phyloP scores from a whole-genome alignment of 2,888 invertebrate species.

The Synergus laeviventris region DNA sequence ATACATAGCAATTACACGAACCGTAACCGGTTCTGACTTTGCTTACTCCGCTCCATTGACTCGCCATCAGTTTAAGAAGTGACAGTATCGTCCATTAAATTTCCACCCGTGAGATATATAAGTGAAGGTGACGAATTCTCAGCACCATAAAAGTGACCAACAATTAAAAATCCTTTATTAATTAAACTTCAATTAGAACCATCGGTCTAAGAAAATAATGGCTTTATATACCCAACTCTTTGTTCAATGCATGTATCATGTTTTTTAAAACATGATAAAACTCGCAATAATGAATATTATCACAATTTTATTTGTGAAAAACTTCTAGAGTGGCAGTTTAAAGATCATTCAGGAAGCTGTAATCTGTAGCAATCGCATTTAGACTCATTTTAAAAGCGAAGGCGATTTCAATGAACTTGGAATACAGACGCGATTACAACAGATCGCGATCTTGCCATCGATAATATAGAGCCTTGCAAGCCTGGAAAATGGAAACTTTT shows the following conservation, averaged over 20 bases:
- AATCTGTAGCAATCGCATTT: conserved; percentile 11
- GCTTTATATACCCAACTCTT: neutral
- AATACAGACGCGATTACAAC: conserved; percentile 27
- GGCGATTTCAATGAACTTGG: conserved; percentile 34
- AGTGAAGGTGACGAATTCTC: conserved; percentile 14
- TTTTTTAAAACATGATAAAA: too few species aligned
- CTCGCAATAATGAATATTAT: neutral
- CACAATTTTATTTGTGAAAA: too few species aligned
- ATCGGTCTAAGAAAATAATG: neutral
- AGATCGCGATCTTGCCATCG: conserved; percentile 29
- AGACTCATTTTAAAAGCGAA: conserved; percentile 26
- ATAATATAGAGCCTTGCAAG: conserved; percentile 25
- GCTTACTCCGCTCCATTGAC: conserved; percentile 58
- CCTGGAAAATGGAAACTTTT: conserved; percentile 26
- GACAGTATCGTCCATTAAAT: conserved; percentile 44
- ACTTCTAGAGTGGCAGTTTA: too few species aligned
- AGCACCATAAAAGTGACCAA: neutral
- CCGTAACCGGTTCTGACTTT: conserved; percentile 61
- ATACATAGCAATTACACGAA: conserved; percentile 60
- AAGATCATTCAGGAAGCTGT: conserved; percentile 7
- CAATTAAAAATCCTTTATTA: neutral
- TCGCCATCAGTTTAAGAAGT: conserved; percentile 43
- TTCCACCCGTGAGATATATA: conserved; percentile 30
- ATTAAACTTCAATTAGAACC: neutral
- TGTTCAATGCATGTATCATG: too few species aligned